Evolutionary conservation across 2,113 vertebrate species (phyloP), one percentile per base, ranked within the genome.

Genomic region (Chaetops frenatus): DNA sequence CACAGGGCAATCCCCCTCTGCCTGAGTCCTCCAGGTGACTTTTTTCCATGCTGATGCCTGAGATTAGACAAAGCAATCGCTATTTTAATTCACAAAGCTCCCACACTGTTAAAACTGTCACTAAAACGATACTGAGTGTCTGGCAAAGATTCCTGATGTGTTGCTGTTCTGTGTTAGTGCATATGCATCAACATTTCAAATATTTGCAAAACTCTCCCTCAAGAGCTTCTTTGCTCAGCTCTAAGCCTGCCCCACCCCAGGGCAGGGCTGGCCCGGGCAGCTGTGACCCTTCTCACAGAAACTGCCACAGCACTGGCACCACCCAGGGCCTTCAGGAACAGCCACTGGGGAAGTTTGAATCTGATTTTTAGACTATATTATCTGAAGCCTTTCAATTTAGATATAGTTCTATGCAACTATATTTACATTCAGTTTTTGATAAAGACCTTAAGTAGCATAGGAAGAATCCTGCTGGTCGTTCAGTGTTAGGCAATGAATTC

Each of bases 271-370:
- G 45, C 50, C 20, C 50, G n/a, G 35, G 1, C 1, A 25, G 51
- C 51, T 29, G 27, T 6, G 29, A 17, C 64, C 28, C 36, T 6
- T 6, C 14, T 29, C 35, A 20, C n/a, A 51, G 28, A 4, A 3
- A 16, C 27, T 22, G 24, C 17, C 5, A 0, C 33, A 20, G 54
- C 42, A 1, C 1, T 57, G 58, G 18, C 27, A 21, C 3, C 0
- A 0, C 15, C 14, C 71, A 19, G 28, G 2, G 38, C 6, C 10
- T 54, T 4, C 33, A 42, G 29, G 11, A 7, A 47, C 16, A 84
- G 24, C 13, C 53, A 11, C 29, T 23, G 17, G 20, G 28, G 40
- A 57, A 78, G 60, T 6, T 65, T 33, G 4, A 11, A 73, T 69
- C 38, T 54, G 36, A n/a, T 40, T 89, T 77, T 70, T 36, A 70